A percentile compares a stretch with the other conserved stretches of the same genome.
Evolutionary conservation across 2,113 vertebrate species (phyloP).

Genomic region (Hemichromis elongatus): DNA sequence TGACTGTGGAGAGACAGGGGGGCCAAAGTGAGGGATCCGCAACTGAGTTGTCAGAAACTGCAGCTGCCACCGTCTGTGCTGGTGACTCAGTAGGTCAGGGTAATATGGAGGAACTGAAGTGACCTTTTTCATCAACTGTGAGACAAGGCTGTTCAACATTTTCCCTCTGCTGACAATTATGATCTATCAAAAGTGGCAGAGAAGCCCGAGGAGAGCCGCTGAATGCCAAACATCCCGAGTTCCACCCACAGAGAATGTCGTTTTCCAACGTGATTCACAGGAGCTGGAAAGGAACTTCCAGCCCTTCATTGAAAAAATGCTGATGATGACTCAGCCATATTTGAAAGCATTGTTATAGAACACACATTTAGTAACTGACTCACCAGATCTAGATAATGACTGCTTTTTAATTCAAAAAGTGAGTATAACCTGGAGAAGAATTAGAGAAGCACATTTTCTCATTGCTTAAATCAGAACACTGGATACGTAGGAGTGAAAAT

Average conservation of each 20-base stretch:
- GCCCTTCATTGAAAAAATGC: background rate
- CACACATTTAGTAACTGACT: constrained; percentile 25
- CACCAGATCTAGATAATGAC: constrained; percentile 5
- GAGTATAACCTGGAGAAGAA: background rate
- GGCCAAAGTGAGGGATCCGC: background rate
- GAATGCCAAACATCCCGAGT: constrained; percentile 21
- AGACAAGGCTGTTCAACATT: constrained; percentile 19
- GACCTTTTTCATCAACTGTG: constrained; percentile 28
- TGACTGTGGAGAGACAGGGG: background rate
- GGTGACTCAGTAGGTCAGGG: constrained; percentile 23
- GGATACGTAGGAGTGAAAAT: background rate
- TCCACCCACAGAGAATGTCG: constrained; percentile 7
- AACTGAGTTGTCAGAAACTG: constrained; percentile 11
- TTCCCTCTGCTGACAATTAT: constrained; percentile 41
- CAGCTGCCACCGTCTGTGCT: background rate
- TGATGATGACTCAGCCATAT: constrained; percentile 15
- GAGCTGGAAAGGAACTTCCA: background rate
- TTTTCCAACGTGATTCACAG: background rate
- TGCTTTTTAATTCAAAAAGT: background rate
- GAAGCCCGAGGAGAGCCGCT: background rate
- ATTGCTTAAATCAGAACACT: background rate
- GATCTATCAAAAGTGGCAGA: constrained; percentile 17
- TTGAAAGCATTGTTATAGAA: background rate
- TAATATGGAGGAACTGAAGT: constrained; percentile 3
- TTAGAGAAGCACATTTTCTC: background rate